Base-by-base conservation (phyloP, 1,140 invertebrate species). In the Drosophila eugracilis region DNA sequence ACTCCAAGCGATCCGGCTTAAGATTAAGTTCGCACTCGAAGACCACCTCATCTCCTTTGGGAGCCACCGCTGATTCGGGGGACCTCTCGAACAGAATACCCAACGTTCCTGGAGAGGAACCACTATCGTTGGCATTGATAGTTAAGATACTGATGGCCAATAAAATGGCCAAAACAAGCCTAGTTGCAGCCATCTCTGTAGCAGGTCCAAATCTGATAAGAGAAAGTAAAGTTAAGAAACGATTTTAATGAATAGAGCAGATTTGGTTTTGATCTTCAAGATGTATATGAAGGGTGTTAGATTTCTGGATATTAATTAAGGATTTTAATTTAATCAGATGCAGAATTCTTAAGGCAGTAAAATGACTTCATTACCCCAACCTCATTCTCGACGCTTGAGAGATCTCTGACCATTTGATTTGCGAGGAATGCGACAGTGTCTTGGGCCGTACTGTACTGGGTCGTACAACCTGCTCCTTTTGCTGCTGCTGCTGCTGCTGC, bases 11-110 rank as follows among this genome's bases (percentile, higher is more conserved):
- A 72, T 97, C 96, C 0, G 96, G 94, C 7, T 93, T 93, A 1
- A 97, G 94, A 74, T 95, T 95, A 28, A 97, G 93, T 67, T 95
- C 94, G 80, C 96, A 97, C 72, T 96, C 94, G 71, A 97, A 96
- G 15, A 94, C 93, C 15, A 97, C 96, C 50, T 95, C 94, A 79
- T 96, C 96, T 4, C 94, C 94, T 1, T 95, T 92, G 1, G 96
- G 96, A 4, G 96, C 95, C 41, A 94, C 94, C 12, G 96, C 93
- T 3, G 95, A 95, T 84, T 96, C 95, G 0, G 96, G 96, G 53
- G 92, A 93, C 15, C 92, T 92, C 6, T 92, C 92, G 72, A 94
- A 93, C 44, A 91, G 91, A 41, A 93, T 92, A 28, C 93, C 92
- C 24, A 93, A 41, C n/a, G 74, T 42, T 21, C 41, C 36, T 15